Evolutionary conservation across 1,140 invertebrate genomes (phyloP).

Genomic region (Calosoma granatense): DNA sequence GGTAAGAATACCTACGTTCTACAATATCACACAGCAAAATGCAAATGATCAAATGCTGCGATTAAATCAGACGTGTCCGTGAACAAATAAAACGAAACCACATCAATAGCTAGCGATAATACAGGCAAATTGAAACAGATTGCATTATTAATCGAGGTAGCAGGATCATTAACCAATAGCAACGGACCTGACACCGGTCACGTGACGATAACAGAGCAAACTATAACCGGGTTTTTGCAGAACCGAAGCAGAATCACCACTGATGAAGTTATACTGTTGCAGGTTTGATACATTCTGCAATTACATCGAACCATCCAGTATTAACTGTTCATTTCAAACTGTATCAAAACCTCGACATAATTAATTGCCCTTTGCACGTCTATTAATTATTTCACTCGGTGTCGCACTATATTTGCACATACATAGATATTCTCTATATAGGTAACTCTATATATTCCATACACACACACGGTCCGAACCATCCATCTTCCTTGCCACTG

Average conservation of each 20-base stretch:
- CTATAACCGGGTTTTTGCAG: neutral
- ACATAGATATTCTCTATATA: too few species aligned
- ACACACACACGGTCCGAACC: too few species aligned
- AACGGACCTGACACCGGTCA: too few species aligned
- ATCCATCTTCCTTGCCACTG: too few species aligned
- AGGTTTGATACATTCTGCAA: neutral
- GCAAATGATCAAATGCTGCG: too few species aligned
- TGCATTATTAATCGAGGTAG: neutral
- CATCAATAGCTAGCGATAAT: neutral
- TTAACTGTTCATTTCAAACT: neutral
- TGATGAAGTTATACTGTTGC: neutral
- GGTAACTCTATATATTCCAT: too few species aligned
- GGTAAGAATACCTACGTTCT: too few species aligned
- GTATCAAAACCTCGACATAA: neutral
- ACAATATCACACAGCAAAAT: too few species aligned
- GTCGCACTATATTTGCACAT: too few species aligned
- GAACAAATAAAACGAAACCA: neutral
- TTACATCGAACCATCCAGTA: neutral
- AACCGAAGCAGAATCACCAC: too few species aligned
- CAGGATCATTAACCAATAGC: too few species aligned
- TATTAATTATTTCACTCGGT: conserved; percentile 5
- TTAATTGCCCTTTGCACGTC: conserved; percentile 1
- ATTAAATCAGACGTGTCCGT: too few species aligned
- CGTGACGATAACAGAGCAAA: neutral
- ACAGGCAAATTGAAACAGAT: neutral